phyloP scores from a whole-genome alignment of 2,888 invertebrate species.

The Agrilus mali region DNA sequence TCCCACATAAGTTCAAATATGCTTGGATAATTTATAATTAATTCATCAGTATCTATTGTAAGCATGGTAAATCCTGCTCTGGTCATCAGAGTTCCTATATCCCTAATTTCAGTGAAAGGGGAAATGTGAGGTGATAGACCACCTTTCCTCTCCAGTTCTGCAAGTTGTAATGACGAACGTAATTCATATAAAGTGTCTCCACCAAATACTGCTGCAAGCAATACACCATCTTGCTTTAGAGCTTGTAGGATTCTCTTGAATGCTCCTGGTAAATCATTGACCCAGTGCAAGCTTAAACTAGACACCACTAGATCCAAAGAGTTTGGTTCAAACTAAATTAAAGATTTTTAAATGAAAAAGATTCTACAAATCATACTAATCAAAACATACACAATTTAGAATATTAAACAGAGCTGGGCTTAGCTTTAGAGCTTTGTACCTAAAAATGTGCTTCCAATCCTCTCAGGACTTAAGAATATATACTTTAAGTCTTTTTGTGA shows the following conservation, averaged over 20 bases:
- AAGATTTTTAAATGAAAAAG: not conserved
- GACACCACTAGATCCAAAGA: constrained; percentile 82
- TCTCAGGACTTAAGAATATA: no score
- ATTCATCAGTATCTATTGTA: constrained; percentile 89
- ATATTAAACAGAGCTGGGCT: no score
- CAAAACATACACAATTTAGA: not conserved
- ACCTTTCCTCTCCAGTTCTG: constrained; percentile 82
- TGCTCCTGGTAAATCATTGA: constrained; percentile 89
- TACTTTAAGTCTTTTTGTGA: no score
- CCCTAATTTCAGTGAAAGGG: constrained; percentile 75
- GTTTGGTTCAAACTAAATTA: constrained; percentile 52
- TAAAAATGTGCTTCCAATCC: no score
- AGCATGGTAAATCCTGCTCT: constrained; percentile 84
- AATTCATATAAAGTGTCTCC: constrained; percentile 91
- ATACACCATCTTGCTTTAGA: constrained; percentile 82
- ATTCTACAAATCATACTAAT: not conserved
- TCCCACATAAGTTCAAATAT: constrained; percentile 93
- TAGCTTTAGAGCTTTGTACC: no score
- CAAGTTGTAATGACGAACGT: constrained; percentile 79
- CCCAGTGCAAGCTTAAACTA: constrained; percentile 87
- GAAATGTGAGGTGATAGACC: constrained; percentile 86
- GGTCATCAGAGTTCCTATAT: constrained; percentile 75
- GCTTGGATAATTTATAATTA: constrained; percentile 79
- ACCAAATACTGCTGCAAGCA: constrained; percentile 88
- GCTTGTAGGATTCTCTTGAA: constrained; percentile 54